A percentile compares a stretch with the other conserved stretches of the same genome.
Conservation (phyloP, 2,113 vertebrate genomes). For the Pantherophis guttatus region DNA sequence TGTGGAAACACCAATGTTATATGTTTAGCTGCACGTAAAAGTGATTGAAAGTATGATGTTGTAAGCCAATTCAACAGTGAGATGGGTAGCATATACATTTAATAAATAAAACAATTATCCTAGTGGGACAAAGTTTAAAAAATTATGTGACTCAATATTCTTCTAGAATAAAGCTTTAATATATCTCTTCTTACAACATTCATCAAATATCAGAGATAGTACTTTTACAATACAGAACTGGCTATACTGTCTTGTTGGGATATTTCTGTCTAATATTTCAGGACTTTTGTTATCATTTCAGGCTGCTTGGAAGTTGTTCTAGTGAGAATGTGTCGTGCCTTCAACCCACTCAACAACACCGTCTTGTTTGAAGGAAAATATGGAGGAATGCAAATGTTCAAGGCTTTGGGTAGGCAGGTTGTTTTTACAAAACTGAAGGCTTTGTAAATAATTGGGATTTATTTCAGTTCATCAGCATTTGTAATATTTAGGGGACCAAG, state of each 20-base stretch:
- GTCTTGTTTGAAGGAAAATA: conserved; percentile 99
- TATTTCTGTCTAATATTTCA: conserved; percentile 5
- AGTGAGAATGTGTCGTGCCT: conserved; percentile 98
- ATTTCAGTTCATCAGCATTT: not conserved
- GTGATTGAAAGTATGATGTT: not conserved
- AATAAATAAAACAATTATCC: not conserved
- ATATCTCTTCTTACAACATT: not conserved
- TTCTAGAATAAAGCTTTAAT: not conserved
- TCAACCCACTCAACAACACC: conserved; percentile 99
- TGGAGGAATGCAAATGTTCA: conserved; percentile 98
- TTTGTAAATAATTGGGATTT: not conserved
- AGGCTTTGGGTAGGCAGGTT: conserved; percentile 85
- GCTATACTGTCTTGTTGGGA: not conserved
- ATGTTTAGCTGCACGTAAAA: not conserved
- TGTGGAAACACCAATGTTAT: not conserved
- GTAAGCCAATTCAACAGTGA: not conserved
- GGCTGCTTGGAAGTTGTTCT: conserved; percentile 98
- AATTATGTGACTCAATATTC: not conserved
- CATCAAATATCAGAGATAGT: not conserved
- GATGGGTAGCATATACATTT: not conserved
- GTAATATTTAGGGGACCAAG: not conserved
- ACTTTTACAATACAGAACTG: not conserved
- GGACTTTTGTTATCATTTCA: conserved; percentile 51
- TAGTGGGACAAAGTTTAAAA: not conserved
- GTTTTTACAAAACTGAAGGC: conserved; percentile 6